These are phyloP conservation scores for Thymelicus lineola DNA, from an alignment of 2,888 invertebrate species.

Conservation along the genomic window DNA sequence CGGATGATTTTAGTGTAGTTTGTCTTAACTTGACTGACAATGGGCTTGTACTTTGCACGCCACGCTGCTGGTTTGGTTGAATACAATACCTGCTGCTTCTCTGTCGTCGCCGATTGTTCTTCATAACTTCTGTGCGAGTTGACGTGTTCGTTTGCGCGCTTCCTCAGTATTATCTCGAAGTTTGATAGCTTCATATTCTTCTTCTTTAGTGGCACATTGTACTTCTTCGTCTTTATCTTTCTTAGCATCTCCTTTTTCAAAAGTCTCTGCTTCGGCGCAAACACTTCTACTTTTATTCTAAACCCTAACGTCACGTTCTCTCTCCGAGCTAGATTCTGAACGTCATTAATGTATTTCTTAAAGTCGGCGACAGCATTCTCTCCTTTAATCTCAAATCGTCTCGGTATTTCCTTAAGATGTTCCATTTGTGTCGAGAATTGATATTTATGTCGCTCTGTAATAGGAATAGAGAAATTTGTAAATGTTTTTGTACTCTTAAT, in stretches of 20 bases:
- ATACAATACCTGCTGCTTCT: constrained; percentile 44
- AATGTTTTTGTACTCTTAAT: constrained; percentile 41
- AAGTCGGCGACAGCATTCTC: constrained; percentile 56
- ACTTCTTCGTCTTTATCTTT: constrained; percentile 65
- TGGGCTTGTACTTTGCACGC: constrained; percentile 68
- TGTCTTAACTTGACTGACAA: constrained; percentile 56
- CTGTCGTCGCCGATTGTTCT: constrained; percentile 46
- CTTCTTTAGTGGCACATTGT: constrained; percentile 72
- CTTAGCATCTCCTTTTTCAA: constrained; percentile 48
- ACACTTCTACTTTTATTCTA: constrained; percentile 63
- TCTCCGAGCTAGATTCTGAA: constrained; percentile 58
- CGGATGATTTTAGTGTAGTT: constrained; percentile 65
- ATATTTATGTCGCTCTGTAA: constrained; percentile 48
- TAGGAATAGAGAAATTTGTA: constrained; percentile 33
- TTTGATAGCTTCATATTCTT: constrained; percentile 73
- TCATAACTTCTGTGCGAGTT: constrained; percentile 46
- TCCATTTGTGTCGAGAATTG: constrained; percentile 45
- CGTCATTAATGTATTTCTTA: constrained; percentile 59
- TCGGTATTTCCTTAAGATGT: constrained; percentile 62
- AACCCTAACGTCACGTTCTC: constrained; percentile 63
- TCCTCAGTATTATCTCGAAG: constrained; percentile 67
- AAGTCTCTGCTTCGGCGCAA: constrained; percentile 46
- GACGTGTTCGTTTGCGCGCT: constrained; percentile 53
- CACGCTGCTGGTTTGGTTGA: constrained; percentile 54
- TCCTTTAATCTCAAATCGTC: constrained; percentile 61